These are phyloP conservation scores for Aradus depressus DNA, from an alignment of 2,888 invertebrate species.

Conservation along the genomic window DNA sequence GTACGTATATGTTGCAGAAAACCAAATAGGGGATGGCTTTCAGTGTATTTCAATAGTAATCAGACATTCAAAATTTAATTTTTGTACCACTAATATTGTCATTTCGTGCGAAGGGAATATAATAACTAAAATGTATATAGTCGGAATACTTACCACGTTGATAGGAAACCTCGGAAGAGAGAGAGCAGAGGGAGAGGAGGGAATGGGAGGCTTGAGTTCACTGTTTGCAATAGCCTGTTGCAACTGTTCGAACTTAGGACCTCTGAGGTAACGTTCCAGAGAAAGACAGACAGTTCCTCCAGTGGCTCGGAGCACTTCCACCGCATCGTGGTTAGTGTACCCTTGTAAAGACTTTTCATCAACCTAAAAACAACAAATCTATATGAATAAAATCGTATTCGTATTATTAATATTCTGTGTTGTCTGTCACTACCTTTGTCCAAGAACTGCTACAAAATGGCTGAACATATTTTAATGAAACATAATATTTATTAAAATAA, in stretches of 20 bases:
- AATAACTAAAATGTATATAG: too few species aligned
- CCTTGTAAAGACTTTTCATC: slow-evolving; percentile 90
- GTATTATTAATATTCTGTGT: slow-evolving; percentile 2
- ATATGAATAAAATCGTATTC: neutral
- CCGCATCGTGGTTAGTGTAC: slow-evolving; percentile 93
- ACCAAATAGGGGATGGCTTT: too few species aligned
- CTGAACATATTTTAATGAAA: neutral
- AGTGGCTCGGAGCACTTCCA: slow-evolving; percentile 88
- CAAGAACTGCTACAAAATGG: too few species aligned
- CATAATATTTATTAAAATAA: neutral
- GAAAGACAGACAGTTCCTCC: slow-evolving; percentile 81
- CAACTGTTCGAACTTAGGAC: slow-evolving; percentile 78
- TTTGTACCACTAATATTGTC: too few species aligned
- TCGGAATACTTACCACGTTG: slow-evolving; percentile 28
- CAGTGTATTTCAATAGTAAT: too few species aligned
- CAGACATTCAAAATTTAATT: too few species aligned
- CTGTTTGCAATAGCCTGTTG: slow-evolving; percentile 79
- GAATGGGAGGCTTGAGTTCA: slow-evolving; percentile 50
- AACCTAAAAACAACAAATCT: slow-evolving; percentile 39
- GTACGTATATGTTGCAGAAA: too few species aligned
- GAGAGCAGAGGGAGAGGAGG: slow-evolving; percentile 54
- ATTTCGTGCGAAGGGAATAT: too few species aligned
- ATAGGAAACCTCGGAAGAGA: slow-evolving; percentile 69
- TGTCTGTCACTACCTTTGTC: too few species aligned
- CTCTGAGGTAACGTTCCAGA: slow-evolving; percentile 79